Base-by-base conservation (phyloP, 2,797 vertebrate genomes). In the Octomys mimax region DNA sequence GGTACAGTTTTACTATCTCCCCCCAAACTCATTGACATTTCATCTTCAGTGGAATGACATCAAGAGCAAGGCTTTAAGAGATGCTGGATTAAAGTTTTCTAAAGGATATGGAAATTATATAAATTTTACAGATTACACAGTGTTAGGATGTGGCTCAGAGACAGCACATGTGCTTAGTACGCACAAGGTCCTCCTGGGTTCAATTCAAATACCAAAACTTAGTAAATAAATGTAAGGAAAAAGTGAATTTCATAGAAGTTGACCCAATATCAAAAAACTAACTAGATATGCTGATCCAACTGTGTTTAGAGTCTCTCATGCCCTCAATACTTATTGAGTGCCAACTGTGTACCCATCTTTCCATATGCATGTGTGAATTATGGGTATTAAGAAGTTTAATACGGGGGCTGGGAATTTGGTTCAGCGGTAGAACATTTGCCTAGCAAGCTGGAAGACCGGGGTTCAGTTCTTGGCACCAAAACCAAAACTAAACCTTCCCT, bases 11-110 rank as follows among this genome's bases (percentile, higher is more conserved):
- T 28, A 61, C 24, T 33, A 31, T n/a, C 28, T 66, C 2, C 39
- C 42, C 4, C n/a, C 1, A 71, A 49, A 59, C 18, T 16, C 46
- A 66, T 9, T 46, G 3, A 18, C 36, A 46, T 39, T 26, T 3
- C 18, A 9, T 21, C 9, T 10, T 24, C n/a, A 33, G 0, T 6
- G 13, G 1, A 14, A 9, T 6, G 7, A 31, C 5, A 11, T 2
- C 2, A 31, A 24, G 61, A 31, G 4, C 10, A 26, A 36, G 16
- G 7, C 3, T 24, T 59, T 11, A 31, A 57, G 6, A 33, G 2
- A 22, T 21, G 5, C 14, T 11, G 0, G 2, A 59, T 28, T 24
- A 7, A 77, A 22, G 57, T 33, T 26, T 68, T 84, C 59, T 59
- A 52, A 24, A 22, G 14, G 19, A 33, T 26, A 79, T 78, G n/a